A percentile compares a stretch with the other conserved stretches of the same genome.
These are phyloP conservation scores for Megathymus violae DNA, from an alignment of 1,140 invertebrate species.

Conservation along the genomic window DNA sequence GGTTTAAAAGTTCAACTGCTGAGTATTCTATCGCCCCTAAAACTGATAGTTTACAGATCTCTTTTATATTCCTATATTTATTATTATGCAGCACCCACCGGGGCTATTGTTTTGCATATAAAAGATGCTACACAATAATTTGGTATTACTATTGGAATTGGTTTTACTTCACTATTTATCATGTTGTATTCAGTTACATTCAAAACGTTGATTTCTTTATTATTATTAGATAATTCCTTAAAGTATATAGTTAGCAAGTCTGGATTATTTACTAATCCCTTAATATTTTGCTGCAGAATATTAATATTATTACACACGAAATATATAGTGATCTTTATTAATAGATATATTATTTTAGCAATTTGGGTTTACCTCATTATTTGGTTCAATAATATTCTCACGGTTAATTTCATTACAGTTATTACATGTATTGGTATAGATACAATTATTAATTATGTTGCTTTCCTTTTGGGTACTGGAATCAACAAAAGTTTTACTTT, in stretches of 20 bases:
- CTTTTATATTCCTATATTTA: slow-evolving; percentile 18
- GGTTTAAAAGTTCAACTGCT: slow-evolving; percentile 14
- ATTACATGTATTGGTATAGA: too few relatives aligned
- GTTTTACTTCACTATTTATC: not conserved
- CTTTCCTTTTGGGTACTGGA: too few relatives aligned
- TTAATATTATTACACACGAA: slow-evolving; percentile 1
- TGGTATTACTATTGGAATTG: not conserved
- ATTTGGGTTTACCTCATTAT: too few relatives aligned
- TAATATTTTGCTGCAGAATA: slow-evolving; percentile 5
- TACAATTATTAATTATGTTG: too few relatives aligned
- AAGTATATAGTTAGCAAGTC: not conserved
- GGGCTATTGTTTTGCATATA: not conserved
- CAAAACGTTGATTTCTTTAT: not conserved
- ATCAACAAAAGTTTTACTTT: too few relatives aligned
- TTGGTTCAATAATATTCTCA: too few relatives aligned
- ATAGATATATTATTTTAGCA: too few relatives aligned
- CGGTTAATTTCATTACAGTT: too few relatives aligned
- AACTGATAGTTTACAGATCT: slow-evolving; percentile 4
- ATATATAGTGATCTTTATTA: not conserved
- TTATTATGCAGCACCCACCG: slow-evolving; percentile 36
- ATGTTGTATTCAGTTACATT: slow-evolving; percentile 5
- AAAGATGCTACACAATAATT: not conserved
- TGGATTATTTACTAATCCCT: not conserved
- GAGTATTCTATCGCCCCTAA: not conserved
- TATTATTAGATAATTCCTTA: not conserved